These are phyloP conservation scores for Hemistola chrysoprasaria DNA, from an alignment of 2,888 invertebrate species.

Conservation along the genomic window DNA sequence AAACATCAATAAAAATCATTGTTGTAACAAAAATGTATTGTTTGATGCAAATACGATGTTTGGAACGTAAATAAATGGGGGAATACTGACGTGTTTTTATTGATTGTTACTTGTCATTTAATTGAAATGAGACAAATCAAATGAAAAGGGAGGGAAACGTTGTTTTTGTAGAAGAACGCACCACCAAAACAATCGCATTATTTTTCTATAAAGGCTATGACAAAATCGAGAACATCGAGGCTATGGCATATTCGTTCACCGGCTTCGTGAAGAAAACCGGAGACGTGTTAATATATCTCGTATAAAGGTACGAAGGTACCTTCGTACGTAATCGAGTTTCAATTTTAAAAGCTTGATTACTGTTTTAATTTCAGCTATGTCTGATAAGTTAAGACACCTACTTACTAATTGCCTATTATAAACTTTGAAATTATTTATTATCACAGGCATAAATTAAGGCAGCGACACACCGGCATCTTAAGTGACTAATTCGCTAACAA, in stretches of 20 bases:
- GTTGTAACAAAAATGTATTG: constrained; percentile 42
- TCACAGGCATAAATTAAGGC: constrained; percentile 59
- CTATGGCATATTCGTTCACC: too few relatives aligned
- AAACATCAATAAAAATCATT: constrained; percentile 53
- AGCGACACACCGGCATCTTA: constrained; percentile 53
- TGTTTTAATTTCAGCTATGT: too few relatives aligned
- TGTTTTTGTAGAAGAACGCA: constrained; percentile 2
- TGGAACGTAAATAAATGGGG: constrained; percentile 29
- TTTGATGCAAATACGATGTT: constrained; percentile 30
- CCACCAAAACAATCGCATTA: background rate
- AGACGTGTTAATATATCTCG: too few relatives aligned
- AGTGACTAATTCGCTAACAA: constrained; percentile 77
- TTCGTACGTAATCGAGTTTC: too few relatives aligned
- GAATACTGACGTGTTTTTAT: constrained; percentile 24
- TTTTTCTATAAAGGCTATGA: too few relatives aligned
- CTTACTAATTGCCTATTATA: background rate
- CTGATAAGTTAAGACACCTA: too few relatives aligned
- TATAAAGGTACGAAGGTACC: too few relatives aligned
- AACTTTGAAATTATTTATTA: constrained; percentile 4
- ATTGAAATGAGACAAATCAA: constrained; percentile 16
- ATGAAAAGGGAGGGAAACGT: constrained; percentile 1
- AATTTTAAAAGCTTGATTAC: too few relatives aligned
- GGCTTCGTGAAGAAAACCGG: too few relatives aligned
- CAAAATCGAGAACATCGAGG: too few relatives aligned
- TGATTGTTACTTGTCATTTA: constrained; percentile 24